phyloP scores from a whole-genome alignment of 2,888 invertebrate genomes.

The Oligia latruncula region DNA sequence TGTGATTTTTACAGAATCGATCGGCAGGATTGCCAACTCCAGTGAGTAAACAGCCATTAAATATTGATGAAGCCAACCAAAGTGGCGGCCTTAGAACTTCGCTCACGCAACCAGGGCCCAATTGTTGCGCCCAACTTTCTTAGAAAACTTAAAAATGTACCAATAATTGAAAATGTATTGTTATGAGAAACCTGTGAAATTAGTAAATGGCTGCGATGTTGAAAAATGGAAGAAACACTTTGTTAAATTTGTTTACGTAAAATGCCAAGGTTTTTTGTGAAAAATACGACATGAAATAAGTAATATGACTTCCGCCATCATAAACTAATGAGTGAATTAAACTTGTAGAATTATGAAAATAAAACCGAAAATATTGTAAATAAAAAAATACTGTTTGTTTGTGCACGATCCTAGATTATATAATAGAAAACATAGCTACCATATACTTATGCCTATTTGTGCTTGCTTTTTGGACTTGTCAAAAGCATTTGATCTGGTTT shows the following conservation, averaged over 20 bases:
- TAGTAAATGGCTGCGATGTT: not conserved
- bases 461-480: too few species aligned
- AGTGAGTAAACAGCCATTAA: constrained; percentile 2
- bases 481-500: too few species aligned
- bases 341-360: not conserved
- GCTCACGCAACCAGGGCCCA: not conserved
- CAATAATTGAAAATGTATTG: not conserved
- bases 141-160: not conserved
- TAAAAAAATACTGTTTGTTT: not conserved
- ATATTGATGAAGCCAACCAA: constrained; percentile 6
- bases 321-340: not conserved
- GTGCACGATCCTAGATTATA: not conserved
- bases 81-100: not conserved
- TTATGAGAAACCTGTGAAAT: not conserved
- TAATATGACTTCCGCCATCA: not conserved
- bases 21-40: not conserved
- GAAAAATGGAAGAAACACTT: not conserved
- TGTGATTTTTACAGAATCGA: too few species aligned
- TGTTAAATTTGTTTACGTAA: not conserved
- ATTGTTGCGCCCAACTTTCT: not conserved
- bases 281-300: not conserved
- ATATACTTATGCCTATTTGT: too few species aligned
- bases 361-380: not conserved
- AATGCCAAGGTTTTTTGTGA: not conserved
- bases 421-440: not conserved